These are phyloP conservation scores for Lithophane ornitopus DNA, from an alignment of 2,888 invertebrate species.

Conservation along the genomic window DNA sequence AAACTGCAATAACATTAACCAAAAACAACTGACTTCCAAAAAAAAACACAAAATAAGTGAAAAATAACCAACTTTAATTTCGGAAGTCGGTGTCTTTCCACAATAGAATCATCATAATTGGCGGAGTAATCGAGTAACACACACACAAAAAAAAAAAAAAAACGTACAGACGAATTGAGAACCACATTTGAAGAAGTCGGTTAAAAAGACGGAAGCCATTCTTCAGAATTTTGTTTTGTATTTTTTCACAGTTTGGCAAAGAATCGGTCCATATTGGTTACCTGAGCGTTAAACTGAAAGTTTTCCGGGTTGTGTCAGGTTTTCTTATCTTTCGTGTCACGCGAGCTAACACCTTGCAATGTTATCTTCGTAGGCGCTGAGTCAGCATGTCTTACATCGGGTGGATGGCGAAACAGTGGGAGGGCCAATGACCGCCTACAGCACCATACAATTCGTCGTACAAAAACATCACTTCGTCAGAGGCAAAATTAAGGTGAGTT, in stretches of 20 bases:
- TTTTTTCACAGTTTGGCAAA: slow-evolving; percentile 28
- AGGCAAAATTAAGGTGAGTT: slow-evolving; percentile 84
- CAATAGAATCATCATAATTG: no score
- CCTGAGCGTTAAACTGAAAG: slow-evolving; percentile 44
- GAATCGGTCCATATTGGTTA: slow-evolving; percentile 54
- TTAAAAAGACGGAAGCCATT: slow-evolving; percentile 28
- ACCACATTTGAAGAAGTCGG: no score
- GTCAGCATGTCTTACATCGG: slow-evolving; percentile 86
- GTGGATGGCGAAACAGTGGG: slow-evolving; percentile 81
- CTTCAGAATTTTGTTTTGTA: slow-evolving; percentile 23
- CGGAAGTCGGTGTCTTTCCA: no score
- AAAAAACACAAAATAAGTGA: no score
- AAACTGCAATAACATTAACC: slow-evolving; percentile 46
- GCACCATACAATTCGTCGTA: slow-evolving; percentile 85
- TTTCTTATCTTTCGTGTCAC: slow-evolving; percentile 62
- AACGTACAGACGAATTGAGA: no score
- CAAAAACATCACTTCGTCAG: slow-evolving; percentile 85
- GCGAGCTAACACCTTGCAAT: slow-evolving; percentile 63
- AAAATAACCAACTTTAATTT: no score
- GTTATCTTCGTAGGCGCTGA: slow-evolving; percentile 77
- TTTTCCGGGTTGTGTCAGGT: slow-evolving; percentile 41
- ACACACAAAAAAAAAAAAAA: no score
- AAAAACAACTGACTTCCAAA: no score
- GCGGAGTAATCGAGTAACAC: no score
- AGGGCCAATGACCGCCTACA: slow-evolving; percentile 85